These are phyloP conservation scores for Berghia stephanieae DNA, from an alignment of 1,140 invertebrate species.

Conservation along the genomic window DNA sequence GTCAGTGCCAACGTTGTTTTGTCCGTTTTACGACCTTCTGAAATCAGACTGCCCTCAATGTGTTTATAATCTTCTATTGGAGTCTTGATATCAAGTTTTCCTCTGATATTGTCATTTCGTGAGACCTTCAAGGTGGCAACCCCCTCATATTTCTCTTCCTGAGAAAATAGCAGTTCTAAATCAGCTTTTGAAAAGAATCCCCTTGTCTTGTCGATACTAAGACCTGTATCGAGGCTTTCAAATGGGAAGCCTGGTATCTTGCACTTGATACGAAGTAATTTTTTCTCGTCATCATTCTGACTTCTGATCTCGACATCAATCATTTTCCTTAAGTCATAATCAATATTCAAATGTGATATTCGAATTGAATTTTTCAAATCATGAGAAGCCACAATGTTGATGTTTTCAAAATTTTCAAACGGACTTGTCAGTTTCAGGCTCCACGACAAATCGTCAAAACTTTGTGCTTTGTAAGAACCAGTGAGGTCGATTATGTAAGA, in stretches of 20 bases:
- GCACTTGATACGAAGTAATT: neutral
- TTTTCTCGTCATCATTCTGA: neutral
- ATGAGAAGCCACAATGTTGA: neutral
- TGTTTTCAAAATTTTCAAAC: slow-evolving; percentile 16
- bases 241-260: neutral
- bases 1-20: too few species aligned
- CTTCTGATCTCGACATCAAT: slow-evolving; percentile 23
- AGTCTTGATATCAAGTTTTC: too few species aligned
- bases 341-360: neutral
- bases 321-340: slow-evolving; percentile 19
- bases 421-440: slow-evolving; percentile 21
- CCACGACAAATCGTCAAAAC: neutral
- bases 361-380: slow-evolving; percentile 8
- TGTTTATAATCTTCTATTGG: too few species aligned
- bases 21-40: too few species aligned
- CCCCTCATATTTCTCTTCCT: slow-evolving; percentile 13
- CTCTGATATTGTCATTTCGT: too few species aligned
- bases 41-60: too few species aligned
- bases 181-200: slow-evolving; percentile 4
- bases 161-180: slow-evolving; percentile 20
- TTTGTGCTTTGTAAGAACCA: neutral
- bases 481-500: slow-evolving; percentile 18
- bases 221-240: slow-evolving; percentile 11
- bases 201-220: neutral
- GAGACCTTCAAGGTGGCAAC: neutral